Base-by-base conservation (phyloP, 2,797 vertebrate species). In the Enteromius afrohamiltoni region DNA sequence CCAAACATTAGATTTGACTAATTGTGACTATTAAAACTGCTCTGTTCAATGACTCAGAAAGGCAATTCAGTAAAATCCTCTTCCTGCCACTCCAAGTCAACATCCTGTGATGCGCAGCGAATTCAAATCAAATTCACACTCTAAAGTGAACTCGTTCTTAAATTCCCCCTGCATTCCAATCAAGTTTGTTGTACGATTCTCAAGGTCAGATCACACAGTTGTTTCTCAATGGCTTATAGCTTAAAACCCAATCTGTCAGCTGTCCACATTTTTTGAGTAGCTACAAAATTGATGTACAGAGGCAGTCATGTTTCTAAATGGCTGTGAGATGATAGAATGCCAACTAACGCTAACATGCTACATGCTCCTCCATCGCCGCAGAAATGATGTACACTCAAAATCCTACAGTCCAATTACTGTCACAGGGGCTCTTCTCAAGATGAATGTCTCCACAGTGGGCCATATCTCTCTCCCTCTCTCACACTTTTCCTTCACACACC, bases 371-470 rank as follows among this genome's bases (percentile, higher is more conserved):
- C 55, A 65, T 49, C 6, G 49, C 79, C 19, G 51, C 75, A 83
- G 62, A 85, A 86, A 82, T 84, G 80, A 88, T 85, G 42, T 77
- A 79, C 77, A 42, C 62, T 84, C 82, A 78, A 81, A 86, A 69
- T 73, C 53, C 82, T 58, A 64, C 70, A 60, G 85, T 80, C 85
- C 87, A 86, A 88, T 88, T 88, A 88, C 68, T 86, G 85, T 86
- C 87, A 79, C 51, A 64, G 75, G 51, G 10, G 78, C 74, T 80
- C 64, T 86, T 84, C 31, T 31, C 58, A 67, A 84, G 85, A 87
- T 76, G 64, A 76, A 87, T 86, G 68, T 78, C 79, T 29, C 68
- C 40, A 60, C 53, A 55, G 77, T 71, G 47, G 78, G 65, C 77
- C 77, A 42, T 83, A 70, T 79, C 82, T 80, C 62, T 83, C 62